Base-by-base conservation (phyloP, 2,888 invertebrate genomes). In the Caenorhabditis sinica region DNA sequence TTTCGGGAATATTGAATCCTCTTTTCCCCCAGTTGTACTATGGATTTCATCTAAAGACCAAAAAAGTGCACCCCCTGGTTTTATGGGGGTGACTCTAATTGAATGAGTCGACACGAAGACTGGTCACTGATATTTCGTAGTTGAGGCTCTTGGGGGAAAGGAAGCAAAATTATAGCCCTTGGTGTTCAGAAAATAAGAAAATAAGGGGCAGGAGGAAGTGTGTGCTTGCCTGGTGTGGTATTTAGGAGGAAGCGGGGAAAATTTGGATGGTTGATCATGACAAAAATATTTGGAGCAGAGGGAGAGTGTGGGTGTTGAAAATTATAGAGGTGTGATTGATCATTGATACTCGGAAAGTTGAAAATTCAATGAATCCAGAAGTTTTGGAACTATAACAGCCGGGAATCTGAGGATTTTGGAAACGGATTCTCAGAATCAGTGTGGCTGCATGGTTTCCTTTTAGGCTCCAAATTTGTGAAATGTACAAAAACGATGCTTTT, bases 41-140 rank as follows among this genome's bases (percentile, higher is more conserved):
- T 15, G 33, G 28, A 33, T n/a, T 17, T 13, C 6, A 60, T n/a
- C n/a, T n/a, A 60, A 33, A 60, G 30, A 33, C 60, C 20, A 53
- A 53, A 53, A 53, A 53, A 53, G 53, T 20, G 23, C 61, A 45
- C 43, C 25, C 63, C 49, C n/a, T 8, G 49, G 40, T 40, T 13
- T 40, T 40, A 40, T 40, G 1, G 40, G 40, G 40, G n/a, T n/a
- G n/a, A n/a, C n/a, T n/a, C n/a, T 45, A 45, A 45, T 45, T 45
- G 17, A 45, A 45, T 45, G 45, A 45, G 45, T 15, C 33, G n/a
- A 20, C 20, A 23, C 33, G 9, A 56, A 25, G 25, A 25, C 43
- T 60, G 72, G 28, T 72, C 43, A 45, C 45, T 45, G 45, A 45
- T 4, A 36, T 9, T 36, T 36, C 33, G 33, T 36, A 36, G 11